Percentiles rank a stretch among this genome's conserved stretches.
Evolutionary conservation across 1,140 invertebrate species (phyloP).

Genomic region (Drosophila yakuba): DNA sequence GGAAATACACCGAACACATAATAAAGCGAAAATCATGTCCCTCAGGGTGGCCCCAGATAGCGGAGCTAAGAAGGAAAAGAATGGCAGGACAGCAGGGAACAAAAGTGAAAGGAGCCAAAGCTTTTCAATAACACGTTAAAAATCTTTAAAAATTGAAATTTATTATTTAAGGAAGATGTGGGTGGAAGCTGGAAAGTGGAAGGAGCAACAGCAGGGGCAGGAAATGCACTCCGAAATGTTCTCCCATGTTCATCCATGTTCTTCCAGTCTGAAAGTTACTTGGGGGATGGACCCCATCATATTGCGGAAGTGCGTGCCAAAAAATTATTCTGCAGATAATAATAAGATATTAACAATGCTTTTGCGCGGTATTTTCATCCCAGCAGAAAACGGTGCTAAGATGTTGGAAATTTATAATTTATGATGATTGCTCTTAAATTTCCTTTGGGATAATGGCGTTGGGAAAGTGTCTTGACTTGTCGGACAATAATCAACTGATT

Average conservation of each 20-base stretch:
- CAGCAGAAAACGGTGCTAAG: not conserved
- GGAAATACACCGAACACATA: conserved; percentile 47
- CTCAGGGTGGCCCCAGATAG: conserved; percentile 51
- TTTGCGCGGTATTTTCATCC: conserved; percentile 17
- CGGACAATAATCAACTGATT: conserved; percentile 14
- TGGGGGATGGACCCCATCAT: conserved; percentile 23
- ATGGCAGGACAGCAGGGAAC: conserved; percentile 7
- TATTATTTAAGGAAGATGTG: conserved; percentile 62
- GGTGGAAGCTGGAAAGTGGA: not conserved
- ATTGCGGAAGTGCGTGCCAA: conserved; percentile 45
- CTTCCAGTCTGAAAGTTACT: conserved; percentile 47
- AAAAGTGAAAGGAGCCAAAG: conserved; percentile 35
- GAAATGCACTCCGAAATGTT: conserved; percentile 62
- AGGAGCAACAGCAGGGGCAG: conserved; percentile 15
- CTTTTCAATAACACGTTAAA: conserved; percentile 75
- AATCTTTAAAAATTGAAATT: conserved; percentile 81
- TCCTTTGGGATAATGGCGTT: conserved; percentile 15
- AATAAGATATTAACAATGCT: conserved; percentile 71
- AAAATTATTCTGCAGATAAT: conserved; percentile 66
- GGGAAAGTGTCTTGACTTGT: conserved; percentile 7
- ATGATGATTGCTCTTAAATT: conserved; percentile 47
- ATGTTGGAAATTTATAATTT: conserved; percentile 69
- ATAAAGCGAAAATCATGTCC: conserved; percentile 77
- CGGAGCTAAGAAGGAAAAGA: conserved; percentile 16
- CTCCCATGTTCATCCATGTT: conserved; percentile 13